Conservation (phyloP, 1,140 invertebrate genomes). For the Drosophila pectinifera region DNA sequence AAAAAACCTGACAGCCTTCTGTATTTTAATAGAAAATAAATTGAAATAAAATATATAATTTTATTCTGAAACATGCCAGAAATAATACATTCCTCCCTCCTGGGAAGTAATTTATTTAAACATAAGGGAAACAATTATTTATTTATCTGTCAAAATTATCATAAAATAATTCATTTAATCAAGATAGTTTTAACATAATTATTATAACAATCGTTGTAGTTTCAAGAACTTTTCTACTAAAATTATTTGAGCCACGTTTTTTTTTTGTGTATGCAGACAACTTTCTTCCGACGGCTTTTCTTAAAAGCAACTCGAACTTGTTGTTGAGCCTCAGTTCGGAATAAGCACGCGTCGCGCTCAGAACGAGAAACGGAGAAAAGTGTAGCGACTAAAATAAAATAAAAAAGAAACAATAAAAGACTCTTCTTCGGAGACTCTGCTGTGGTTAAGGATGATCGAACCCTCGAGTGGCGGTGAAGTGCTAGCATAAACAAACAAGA, state of each 20-base stretch:
- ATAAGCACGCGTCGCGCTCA: constrained; percentile 76
- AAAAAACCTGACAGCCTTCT: background rate
- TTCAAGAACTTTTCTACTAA: background rate
- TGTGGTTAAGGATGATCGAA: constrained; percentile 62
- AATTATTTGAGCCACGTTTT: background rate
- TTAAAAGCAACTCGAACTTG: constrained; percentile 65
- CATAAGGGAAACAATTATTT: too few species aligned
- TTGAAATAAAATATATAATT: background rate
- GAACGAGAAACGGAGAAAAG: constrained; percentile 48
- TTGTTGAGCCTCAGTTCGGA: constrained; percentile 53
- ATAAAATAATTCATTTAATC: too few species aligned
- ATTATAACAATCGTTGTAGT: too few species aligned
- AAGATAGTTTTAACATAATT: too few species aligned
- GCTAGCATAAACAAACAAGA: constrained; percentile 34
- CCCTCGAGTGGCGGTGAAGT: constrained; percentile 67
- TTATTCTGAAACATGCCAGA: too few species aligned
- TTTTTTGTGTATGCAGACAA: constrained; percentile 53
- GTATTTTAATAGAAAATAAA: too few species aligned
- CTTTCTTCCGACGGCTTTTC: constrained; percentile 75
- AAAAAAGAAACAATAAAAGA: constrained; percentile 16
- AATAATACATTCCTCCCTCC: too few species aligned
- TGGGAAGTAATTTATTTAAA: too few species aligned
- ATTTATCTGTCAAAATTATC: too few species aligned
- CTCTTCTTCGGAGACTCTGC: constrained; percentile 29
- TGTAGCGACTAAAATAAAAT: constrained; percentile 7